phyloP scores from a whole-genome alignment of 2,797 vertebrate genomes.

The Glyptemys insculpta region DNA sequence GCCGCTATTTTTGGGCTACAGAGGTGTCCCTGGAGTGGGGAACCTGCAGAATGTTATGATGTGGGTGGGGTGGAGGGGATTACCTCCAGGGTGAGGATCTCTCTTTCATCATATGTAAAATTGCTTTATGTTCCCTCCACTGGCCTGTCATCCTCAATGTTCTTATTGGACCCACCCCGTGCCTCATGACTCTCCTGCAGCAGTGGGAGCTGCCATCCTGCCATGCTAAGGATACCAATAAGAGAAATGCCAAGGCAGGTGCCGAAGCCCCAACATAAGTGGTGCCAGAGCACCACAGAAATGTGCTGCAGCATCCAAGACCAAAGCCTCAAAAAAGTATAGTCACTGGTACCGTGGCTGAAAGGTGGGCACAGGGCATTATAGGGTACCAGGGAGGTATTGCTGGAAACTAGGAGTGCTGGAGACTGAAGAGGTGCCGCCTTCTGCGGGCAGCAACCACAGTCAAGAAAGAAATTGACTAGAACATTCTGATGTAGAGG shows the following conservation, averaged over 20 bases:
- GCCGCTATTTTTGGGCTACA: not conserved
- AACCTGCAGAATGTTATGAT: not conserved
- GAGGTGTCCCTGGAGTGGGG: not conserved
- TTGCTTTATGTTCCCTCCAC: not conserved
- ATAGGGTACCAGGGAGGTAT: not conserved
- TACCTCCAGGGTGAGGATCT: not conserved
- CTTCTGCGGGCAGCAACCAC: not conserved
- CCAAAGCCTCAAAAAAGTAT: not conserved
- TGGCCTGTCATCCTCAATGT: not conserved
- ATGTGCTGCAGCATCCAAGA: not conserved
- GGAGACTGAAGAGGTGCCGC: conserved; percentile 4
- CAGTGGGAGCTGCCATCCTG: not conserved
- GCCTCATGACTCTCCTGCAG: not conserved
- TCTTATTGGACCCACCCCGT: accelerated
- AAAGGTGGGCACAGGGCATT: not conserved
- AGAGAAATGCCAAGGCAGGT: not conserved
- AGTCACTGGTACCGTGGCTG: not conserved
- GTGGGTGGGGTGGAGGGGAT: not conserved
- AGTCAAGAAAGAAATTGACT: not conserved
- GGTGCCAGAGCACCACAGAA: not conserved
- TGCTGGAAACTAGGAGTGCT: conserved; percentile 14
- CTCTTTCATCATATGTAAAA: not conserved
- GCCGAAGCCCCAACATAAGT: not conserved
- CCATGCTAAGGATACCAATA: not conserved
- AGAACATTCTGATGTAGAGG: not conserved